Conservation (phyloP, 2,113 vertebrate species). For the Macroglossus sobrinus region DNA sequence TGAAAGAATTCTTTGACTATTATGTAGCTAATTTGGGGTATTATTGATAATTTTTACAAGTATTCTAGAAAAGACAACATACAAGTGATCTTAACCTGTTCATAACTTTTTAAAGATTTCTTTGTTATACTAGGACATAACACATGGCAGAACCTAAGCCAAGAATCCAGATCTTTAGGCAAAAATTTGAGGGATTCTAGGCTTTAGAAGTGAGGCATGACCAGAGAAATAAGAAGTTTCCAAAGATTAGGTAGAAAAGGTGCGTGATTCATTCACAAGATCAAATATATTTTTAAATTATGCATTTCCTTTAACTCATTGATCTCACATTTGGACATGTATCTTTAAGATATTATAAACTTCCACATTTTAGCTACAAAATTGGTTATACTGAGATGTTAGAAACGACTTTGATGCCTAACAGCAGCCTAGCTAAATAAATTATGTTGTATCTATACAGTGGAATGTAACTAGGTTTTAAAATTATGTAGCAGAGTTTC, state of each 20-base stretch:
- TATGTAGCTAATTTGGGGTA: neutral
- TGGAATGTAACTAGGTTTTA: neutral
- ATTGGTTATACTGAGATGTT: neutral
- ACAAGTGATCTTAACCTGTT: neutral
- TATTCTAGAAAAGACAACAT: neutral
- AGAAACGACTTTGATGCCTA: neutral
- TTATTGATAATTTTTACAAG: neutral
- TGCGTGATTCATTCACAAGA: conserved; percentile 6
- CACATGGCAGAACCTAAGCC: neutral
- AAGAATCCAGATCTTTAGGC: conserved; percentile 9
- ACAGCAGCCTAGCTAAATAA: neutral
- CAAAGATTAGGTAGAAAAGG: neutral
- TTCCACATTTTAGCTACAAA: neutral
- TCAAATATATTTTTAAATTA: neutral
- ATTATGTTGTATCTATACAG: neutral
- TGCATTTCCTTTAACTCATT: neutral
- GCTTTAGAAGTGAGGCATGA: conserved; percentile 22
- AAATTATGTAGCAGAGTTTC: neutral
- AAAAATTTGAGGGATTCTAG: neutral
- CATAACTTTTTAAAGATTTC: neutral
- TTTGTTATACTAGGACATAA: neutral
- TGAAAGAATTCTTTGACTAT: neutral
- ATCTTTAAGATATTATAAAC: neutral
- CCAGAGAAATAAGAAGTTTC: neutral
- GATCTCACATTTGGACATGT: conserved; percentile 10